Percentiles rank a stretch among this genome's conserved stretches.
phyloP scores from a whole-genome alignment of 2,797 vertebrate genomes.

The Antennarius maculatus region DNA sequence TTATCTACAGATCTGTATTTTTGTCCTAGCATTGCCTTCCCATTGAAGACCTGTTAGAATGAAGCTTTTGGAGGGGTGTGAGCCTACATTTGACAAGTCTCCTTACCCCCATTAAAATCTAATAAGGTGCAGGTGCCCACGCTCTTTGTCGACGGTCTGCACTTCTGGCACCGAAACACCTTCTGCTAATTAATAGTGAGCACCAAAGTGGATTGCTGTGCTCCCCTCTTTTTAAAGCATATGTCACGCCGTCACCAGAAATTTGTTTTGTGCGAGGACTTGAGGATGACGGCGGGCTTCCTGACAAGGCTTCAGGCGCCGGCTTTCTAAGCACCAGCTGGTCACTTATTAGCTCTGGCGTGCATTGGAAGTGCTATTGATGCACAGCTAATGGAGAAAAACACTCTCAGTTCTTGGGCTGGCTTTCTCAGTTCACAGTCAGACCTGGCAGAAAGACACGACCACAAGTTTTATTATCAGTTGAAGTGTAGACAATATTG shows the following conservation, averaged over 20 bases:
- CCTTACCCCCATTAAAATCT: neutral
- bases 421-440: conserved; percentile 23
- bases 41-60: no score
- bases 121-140: conserved; percentile 32
- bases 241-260: conserved; percentile 60
- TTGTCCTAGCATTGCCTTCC: no score
- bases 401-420: conserved; percentile 37
- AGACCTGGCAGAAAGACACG: conserved; percentile 19
- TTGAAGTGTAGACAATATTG: conserved; percentile 11
- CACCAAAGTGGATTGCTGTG: conserved; percentile 35
- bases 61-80: no score
- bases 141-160: conserved; percentile 26
- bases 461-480: conserved; percentile 7
- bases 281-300: conserved; percentile 46
- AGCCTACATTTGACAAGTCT: conserved; percentile 15
- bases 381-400: conserved; percentile 61
- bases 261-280: conserved; percentile 51
- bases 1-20: no score
- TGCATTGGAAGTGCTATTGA: conserved; percentile 55
- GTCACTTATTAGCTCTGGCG: conserved; percentile 67
- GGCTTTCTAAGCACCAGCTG: conserved; percentile 61
- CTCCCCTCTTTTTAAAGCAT: conserved; percentile 43
- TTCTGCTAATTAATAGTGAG: conserved; percentile 57
- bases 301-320: conserved; percentile 50
- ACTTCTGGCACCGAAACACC: conserved; percentile 25